A percentile compares a stretch with the other conserved stretches of the same genome.
phyloP scores from a whole-genome alignment of 2,797 vertebrate species.

The Taenioides sp. region DNA sequence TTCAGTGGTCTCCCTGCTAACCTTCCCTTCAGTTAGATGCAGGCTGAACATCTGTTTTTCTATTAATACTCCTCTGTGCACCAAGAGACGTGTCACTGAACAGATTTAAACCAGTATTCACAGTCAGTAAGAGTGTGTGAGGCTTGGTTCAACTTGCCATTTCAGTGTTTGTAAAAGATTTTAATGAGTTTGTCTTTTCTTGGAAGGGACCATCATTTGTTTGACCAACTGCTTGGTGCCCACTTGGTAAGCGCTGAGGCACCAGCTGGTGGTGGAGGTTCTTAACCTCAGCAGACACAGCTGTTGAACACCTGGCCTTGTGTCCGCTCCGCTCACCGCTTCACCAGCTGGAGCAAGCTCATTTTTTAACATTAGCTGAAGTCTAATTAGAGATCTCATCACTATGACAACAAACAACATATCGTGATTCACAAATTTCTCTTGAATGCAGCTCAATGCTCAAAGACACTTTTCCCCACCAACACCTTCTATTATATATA shows the following conservation, averaged over 20 bases:
- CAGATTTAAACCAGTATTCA: background rate
- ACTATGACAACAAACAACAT: too few relatives aligned
- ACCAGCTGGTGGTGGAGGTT: constrained; percentile 40
- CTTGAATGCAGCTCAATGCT: too few relatives aligned
- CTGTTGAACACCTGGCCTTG: constrained; percentile 71
- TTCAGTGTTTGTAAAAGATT: background rate
- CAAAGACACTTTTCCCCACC: too few relatives aligned
- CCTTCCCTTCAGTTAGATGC: background rate
- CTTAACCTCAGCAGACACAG: constrained; percentile 45
- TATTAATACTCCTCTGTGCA: background rate
- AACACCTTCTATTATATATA: too few relatives aligned
- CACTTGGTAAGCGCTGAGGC: constrained; percentile 10
- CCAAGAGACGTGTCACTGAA: background rate
- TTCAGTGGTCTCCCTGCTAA: background rate
- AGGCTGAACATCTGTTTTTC: background rate
- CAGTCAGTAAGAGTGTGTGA: background rate
- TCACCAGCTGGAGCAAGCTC: constrained; percentile 19
- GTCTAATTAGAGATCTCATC: constrained; percentile 42
- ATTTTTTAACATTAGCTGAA: constrained; percentile 2
- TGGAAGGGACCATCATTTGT: background rate
- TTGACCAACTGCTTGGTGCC: constrained; percentile 14
- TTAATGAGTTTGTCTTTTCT: background rate
- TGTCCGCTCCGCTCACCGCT: constrained; percentile 51
- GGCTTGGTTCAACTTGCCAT: background rate
- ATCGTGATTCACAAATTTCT: too few relatives aligned